These are phyloP conservation scores for Charanyca ferruginea DNA, from an alignment of 2,888 invertebrate genomes.

Conservation along the genomic window DNA sequence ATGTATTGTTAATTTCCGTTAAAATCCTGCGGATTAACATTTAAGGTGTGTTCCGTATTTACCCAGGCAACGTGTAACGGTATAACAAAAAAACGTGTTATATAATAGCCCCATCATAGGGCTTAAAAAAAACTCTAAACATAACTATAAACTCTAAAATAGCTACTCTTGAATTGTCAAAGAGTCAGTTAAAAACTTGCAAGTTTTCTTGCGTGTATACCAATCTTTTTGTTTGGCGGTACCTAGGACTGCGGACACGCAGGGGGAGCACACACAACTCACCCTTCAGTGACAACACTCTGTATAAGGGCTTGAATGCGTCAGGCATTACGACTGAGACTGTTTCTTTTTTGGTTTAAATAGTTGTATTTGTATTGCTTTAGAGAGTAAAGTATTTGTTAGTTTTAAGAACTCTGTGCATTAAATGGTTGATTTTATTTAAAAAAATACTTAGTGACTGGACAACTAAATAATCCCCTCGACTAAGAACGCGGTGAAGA, in stretches of 20 bases:
- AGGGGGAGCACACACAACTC: constrained; percentile 38
- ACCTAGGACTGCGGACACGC: constrained; percentile 36
- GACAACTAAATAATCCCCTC: no score
- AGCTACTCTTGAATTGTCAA: no score
- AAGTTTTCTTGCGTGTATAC: background rate
- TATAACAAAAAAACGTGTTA: no score
- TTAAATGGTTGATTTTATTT: no score
- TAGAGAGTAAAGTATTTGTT: background rate
- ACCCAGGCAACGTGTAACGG: no score
- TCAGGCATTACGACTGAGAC: constrained; percentile 33
- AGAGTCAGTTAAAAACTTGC: background rate
- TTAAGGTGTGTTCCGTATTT: no score
- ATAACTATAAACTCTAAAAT: no score
- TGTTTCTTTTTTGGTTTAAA: background rate
- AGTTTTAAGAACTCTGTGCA: background rate
- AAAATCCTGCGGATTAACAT: background rate
- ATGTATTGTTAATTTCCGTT: no score
- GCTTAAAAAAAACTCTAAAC: no score
- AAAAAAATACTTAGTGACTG: no score
- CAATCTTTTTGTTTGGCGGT: constrained; percentile 1
- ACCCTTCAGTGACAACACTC: constrained; percentile 52
- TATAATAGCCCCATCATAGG: no score
- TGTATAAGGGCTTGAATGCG: constrained; percentile 45
- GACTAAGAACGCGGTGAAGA: no score
- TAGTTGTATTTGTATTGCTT: constrained; percentile 17